Evolutionary conservation across 2,113 vertebrate species (phyloP).

Genomic region (Romanogobio albipinnatus): DNA sequence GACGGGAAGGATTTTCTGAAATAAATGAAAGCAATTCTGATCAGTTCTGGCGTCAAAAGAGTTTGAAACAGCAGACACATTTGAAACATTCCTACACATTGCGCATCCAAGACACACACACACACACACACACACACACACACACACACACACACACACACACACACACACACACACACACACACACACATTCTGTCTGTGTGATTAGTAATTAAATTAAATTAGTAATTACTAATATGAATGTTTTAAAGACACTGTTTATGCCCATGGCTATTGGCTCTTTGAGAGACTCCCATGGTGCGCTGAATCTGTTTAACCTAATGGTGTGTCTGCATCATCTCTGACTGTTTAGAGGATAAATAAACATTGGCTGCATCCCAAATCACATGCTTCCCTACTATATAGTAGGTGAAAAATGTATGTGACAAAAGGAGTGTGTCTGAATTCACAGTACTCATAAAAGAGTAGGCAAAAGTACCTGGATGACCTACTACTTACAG

Average conservation of each 20-base stretch:
- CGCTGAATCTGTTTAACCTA: constrained; percentile 30
- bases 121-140: no score
- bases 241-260: constrained; percentile 31
- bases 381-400: no score
- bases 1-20: constrained; percentile 97
- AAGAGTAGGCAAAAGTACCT: no score
- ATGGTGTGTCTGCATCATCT: constrained; percentile 41
- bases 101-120: no score
- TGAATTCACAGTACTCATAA: no score
- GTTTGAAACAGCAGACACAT: not conserved
- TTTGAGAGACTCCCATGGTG: constrained; percentile 22
- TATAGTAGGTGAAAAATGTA: no score
- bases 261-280: constrained; percentile 27
- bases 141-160: no score
- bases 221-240: constrained; percentile 13
- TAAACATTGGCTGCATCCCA: constrained; percentile 3
- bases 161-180: no score
- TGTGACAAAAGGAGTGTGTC: no score
- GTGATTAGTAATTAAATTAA: not conserved
- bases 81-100: not conserved
- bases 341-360: constrained; percentile 6
- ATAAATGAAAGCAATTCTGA: constrained; percentile 66
- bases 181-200: not conserved
- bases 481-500: no score
- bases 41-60: not conserved